Evolutionary conservation across 1,140 invertebrate species (phyloP), one percentile per base, ranked within the genome.

Genomic region (Phortica variegata): DNA sequence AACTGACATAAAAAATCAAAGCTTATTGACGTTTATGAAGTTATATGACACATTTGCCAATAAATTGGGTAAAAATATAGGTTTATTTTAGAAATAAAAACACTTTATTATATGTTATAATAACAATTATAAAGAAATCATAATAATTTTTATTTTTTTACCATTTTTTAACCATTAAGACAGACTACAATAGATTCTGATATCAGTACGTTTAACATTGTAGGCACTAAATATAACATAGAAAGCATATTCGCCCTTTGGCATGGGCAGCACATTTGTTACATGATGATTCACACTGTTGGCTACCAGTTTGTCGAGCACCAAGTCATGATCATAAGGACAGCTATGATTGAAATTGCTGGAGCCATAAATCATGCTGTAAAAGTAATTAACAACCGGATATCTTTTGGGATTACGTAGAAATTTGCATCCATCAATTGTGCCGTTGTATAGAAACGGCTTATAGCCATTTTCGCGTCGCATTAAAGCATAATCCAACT

Each of bases 341-440:
- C 52, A 54, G 2, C 13, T 45, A 23, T 54, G 47, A 49, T 54
- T 54, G 1, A 46, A 2, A 17, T 50, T 54, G 7, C 37, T 41
- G 8, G 44, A 54, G 7, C 41, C 37, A 23, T 50, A 42, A 18
- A 42, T 46, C 1, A 23, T 21, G 23, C 12, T 37, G 13, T 38
- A 46, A 2, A 47, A 21, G 4, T 38, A 50, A 9, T 39, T 12
- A 15, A 44, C 33, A 1, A 46, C 23, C 9, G 49, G 10, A 38
- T 38, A 49, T 18, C 10, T 26, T 13, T 43, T 42, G 13, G 16
- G 40, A 13, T 32, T 38, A 21, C 3, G 29, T 2, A 50, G 23
- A 9, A 54, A 46, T 17, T 29, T 31, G 16, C 43, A 54, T 2
- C 16, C 7, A 39, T 54, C 47, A 29, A 46, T 19, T 5, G 47